Evolutionary conservation across 2,797 vertebrate species (phyloP).

Genomic region (Euphonia xanthogaster): DNA sequence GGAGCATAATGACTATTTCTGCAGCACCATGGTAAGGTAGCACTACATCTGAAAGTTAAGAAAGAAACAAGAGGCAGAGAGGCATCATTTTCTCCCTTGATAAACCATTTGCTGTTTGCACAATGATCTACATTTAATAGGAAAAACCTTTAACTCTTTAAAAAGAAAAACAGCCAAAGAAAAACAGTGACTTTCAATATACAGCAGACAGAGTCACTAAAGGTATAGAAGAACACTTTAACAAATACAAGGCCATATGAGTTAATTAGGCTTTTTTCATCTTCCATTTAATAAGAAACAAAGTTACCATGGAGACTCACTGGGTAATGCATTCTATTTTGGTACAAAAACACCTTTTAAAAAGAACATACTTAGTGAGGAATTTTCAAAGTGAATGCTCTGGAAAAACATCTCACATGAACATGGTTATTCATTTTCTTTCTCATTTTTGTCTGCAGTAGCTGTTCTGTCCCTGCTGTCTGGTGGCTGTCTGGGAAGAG

Average conservation of each 20-base stretch:
- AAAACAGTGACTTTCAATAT: neutral
- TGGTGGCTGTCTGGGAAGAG: neutral
- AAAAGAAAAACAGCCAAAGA: neutral
- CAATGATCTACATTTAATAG: neutral
- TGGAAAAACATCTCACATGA: neutral
- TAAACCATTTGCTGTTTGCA: neutral
- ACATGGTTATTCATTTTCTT: neutral
- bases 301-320: slow-evolving; percentile 73
- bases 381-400: slow-evolving; percentile 15
- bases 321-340: slow-evolving; percentile 62
- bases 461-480: neutral
- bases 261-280: slow-evolving; percentile 68
- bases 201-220: neutral
- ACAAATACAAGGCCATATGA: slow-evolving; percentile 62
- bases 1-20: neutral
- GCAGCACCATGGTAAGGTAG: neutral
- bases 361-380: slow-evolving; percentile 36
- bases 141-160: neutral
- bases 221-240: slow-evolving; percentile 34
- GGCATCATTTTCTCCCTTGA: neutral
- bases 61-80: neutral
- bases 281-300: slow-evolving; percentile 72
- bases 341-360: slow-evolving; percentile 49
- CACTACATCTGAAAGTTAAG: neutral
- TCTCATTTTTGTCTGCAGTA: neutral